Conservation (phyloP, 2,888 invertebrate genomes). For the Hyposoter didymator region DNA sequence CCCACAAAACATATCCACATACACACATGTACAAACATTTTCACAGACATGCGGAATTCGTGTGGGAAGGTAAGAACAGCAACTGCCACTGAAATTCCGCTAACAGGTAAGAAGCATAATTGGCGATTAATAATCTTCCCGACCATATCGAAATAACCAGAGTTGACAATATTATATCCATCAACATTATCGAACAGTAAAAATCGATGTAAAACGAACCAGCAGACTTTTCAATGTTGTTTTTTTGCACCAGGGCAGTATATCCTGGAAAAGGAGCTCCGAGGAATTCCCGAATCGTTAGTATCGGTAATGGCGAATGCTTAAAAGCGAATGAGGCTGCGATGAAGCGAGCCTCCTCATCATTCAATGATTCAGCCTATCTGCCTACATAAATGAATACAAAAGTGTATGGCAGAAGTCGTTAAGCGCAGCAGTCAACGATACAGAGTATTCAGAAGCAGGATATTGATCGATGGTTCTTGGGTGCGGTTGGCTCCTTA, state of each 20-base stretch:
- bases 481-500: constrained; percentile 50
- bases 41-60: not conserved
- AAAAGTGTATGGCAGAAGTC: constrained; percentile 4
- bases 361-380: constrained; percentile 24
- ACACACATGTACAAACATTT: not conserved
- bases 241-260: not conserved
- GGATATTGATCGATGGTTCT: constrained; percentile 45
- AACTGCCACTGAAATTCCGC: constrained; percentile 4
- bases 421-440: constrained; percentile 27
- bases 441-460: constrained; percentile 36
- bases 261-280: not conserved
- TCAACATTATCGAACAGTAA: not conserved
- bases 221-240: not conserved
- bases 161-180: not conserved
- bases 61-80: not conserved
- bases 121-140: constrained; percentile 7
- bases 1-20: constrained; percentile 1
- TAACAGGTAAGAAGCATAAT: not conserved
- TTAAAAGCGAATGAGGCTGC: constrained; percentile 14
- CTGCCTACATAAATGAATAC: constrained; percentile 13
- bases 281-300: not conserved
- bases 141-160: not conserved
- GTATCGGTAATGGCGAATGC: constrained; percentile 3
- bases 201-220: not conserved
- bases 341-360: constrained; percentile 17